Percentiles rank a stretch among this genome's conserved stretches.
Evolutionary conservation across 2,113 vertebrate species (phyloP).

Genomic region (Sinosuthora webbiana): DNA sequence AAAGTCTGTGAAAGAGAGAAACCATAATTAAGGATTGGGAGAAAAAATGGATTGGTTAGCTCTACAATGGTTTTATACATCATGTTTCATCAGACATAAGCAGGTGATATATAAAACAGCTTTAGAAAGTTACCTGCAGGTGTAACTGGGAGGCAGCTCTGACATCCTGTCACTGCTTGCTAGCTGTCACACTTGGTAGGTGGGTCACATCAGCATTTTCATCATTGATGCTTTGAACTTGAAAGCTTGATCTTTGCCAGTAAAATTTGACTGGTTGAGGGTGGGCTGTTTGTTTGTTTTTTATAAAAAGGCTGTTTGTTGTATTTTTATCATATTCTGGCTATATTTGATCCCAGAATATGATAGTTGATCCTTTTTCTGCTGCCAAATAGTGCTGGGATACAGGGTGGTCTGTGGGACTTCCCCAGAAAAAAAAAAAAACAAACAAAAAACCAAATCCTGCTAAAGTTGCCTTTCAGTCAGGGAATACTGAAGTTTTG

Average conservation of each 20-base stretch:
- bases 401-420: background rate
- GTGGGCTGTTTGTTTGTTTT: background rate
- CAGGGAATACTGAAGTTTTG: background rate
- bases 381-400: background rate
- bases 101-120: background rate
- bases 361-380: background rate
- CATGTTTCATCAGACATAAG: background rate
- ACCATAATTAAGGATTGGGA: background rate
- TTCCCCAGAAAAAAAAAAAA: background rate
- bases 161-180: background rate
- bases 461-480: background rate
- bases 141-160: background rate
- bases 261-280: background rate
- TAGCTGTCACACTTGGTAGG: background rate
- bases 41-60: accelerated
- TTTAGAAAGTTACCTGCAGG: background rate
- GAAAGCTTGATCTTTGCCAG: background rate
- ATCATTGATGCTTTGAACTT: background rate
- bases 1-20: background rate
- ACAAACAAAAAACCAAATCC: background rate
- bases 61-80: background rate
- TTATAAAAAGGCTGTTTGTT: no score
- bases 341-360: background rate
- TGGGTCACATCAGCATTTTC: background rate
- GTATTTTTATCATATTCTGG: no score